Percentiles rank a stretch among this genome's conserved stretches.
Evolutionary conservation across 2,113 vertebrate genomes (phyloP).

Genomic region (Silurus meridionalis): DNA sequence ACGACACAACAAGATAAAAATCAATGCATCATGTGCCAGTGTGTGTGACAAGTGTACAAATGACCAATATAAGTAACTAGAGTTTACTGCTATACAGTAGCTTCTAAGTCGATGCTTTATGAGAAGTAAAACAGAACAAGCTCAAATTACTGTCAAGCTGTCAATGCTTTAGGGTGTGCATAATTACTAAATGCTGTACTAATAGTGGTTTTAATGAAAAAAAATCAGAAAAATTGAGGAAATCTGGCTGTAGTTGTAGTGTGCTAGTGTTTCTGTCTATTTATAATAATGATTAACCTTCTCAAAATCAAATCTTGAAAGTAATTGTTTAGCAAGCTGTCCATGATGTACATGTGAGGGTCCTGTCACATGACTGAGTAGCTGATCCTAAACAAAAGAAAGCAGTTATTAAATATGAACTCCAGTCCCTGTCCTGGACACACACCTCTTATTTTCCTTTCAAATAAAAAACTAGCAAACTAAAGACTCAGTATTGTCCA

Average conservation of each 20-base stretch:
- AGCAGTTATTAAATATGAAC: neutral
- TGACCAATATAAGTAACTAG: neutral
- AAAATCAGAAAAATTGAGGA: neutral
- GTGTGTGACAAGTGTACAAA: neutral
- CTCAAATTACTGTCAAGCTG: neutral
- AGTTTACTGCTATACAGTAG: neutral
- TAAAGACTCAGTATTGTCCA: no score
- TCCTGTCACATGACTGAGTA: neutral
- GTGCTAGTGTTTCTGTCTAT: neutral
- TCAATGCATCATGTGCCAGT: conserved; percentile 30
- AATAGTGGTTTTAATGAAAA: neutral
- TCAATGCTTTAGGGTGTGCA: neutral
- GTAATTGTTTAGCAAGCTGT: neutral
- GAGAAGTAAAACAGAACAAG: neutral
- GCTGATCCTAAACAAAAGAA: neutral
- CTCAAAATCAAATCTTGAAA: neutral
- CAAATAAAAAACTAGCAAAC: no score
- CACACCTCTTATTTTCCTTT: neutral
- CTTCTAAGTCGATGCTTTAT: neutral
- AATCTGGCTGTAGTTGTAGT: neutral
- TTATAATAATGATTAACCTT: neutral
- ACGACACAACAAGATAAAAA: conserved; percentile 35
- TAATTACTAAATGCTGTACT: neutral
- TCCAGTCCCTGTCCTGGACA: neutral
- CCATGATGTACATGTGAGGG: neutral